Conservation (phyloP, 2,113 vertebrate species). For the Dolichotis patagonum region DNA sequence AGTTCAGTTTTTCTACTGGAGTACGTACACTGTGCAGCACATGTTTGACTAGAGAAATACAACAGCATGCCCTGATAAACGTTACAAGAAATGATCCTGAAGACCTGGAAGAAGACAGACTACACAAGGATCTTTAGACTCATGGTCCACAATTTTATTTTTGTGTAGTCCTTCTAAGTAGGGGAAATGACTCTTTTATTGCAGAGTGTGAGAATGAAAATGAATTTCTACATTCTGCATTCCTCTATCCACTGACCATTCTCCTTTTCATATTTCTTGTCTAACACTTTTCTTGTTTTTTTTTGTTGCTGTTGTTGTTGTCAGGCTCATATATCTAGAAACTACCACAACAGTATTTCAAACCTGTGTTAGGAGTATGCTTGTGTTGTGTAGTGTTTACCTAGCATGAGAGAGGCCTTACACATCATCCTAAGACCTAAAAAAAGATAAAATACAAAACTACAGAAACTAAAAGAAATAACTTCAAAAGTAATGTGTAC, state of each 20-base stretch:
- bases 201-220: neutral
- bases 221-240: neutral
- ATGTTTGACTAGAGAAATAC: neutral
- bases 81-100: neutral
- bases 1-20: neutral
- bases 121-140: neutral
- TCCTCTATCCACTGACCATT: neutral
- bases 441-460: too few species aligned
- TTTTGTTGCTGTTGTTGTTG: neutral
- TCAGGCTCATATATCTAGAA: neutral
- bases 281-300: neutral
- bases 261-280: neutral
- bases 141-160: neutral
- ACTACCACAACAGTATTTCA: neutral
- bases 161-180: neutral
- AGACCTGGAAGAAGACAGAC: neutral
- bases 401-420: too few species aligned
- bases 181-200: neutral
- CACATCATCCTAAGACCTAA: too few species aligned
- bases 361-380: too few species aligned
- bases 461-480: neutral
- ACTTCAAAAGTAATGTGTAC: neutral
- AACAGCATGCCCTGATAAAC: neutral
- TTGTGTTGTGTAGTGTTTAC: too few species aligned
- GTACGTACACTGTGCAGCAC: neutral